Evolutionary conservation across 1,140 invertebrate genomes (phyloP).

Genomic region (Euborellia annulipes): DNA sequence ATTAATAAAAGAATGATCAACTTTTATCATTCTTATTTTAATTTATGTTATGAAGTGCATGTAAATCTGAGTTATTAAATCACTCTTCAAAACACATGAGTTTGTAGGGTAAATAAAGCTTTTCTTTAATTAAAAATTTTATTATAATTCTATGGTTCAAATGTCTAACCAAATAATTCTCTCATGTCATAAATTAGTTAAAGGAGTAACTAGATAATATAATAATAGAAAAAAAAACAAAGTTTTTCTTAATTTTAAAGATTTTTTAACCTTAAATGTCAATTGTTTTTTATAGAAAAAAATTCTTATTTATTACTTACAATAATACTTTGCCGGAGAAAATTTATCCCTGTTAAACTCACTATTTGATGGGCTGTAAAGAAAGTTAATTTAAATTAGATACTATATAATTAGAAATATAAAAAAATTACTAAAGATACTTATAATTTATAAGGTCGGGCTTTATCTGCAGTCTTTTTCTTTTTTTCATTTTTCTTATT

Average conservation of each 20-base stretch:
- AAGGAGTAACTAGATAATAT: constrained; percentile 7
- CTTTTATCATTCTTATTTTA: background rate
- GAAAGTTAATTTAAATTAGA: constrained; percentile 13
- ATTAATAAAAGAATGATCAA: background rate
- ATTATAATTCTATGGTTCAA: too few species aligned
- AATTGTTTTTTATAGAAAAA: constrained; percentile 7
- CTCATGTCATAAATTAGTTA: constrained; percentile 7
- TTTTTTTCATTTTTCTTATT: constrained; percentile 9
- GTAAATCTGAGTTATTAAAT: background rate
- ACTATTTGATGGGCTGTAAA: constrained; percentile 86
- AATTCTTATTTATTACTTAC: constrained; percentile 41
- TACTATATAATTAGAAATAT: background rate
- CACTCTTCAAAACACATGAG: background rate
- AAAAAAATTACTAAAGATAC: constrained; percentile 6
- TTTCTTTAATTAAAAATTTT: too few species aligned
- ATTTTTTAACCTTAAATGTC: background rate
- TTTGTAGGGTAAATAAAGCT: constrained; percentile 11
- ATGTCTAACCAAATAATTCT: too few species aligned
- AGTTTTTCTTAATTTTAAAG: background rate
- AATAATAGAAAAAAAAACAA: background rate
- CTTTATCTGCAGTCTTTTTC: constrained; percentile 7
- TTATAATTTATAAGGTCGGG: constrained; percentile 12
- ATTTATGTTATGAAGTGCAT: background rate
- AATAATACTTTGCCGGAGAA: constrained; percentile 79
- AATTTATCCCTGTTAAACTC: constrained; percentile 87